Percentiles rank a stretch among this genome's conserved stretches.
Evolutionary conservation across 1,140 invertebrate genomes (phyloP).

Genomic region (Holcopasites calliopsidis): DNA sequence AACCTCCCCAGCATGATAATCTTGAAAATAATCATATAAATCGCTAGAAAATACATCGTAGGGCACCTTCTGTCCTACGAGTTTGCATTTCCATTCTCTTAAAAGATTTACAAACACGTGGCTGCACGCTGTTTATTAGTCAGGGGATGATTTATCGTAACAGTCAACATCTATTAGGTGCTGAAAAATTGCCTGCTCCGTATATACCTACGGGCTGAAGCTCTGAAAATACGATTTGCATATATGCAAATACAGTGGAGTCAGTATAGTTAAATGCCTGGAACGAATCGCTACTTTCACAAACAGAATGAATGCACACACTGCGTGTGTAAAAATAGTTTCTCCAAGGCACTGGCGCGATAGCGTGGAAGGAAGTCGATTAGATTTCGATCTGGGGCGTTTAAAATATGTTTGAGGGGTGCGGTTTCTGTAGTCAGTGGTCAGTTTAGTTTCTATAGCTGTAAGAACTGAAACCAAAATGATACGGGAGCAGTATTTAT

Average conservation of each 20-base stretch:
- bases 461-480: too few relatives aligned
- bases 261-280: slow-evolving; percentile 7
- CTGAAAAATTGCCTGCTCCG: slow-evolving; percentile 14
- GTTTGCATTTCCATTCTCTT: background rate
- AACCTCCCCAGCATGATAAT: too few relatives aligned
- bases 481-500: too few relatives aligned
- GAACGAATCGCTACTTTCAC: slow-evolving; percentile 12
- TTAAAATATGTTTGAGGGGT: background rate
- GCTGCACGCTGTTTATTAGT: background rate
- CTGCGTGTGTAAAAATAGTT: slow-evolving; percentile 14
- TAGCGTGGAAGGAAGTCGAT: slow-evolving; percentile 26
- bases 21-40: too few relatives aligned
- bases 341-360: background rate
- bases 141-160: slow-evolving; percentile 1
- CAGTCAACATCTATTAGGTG: slow-evolving; percentile 25
- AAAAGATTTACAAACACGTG: too few relatives aligned
- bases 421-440: background rate
- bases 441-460: too few relatives aligned
- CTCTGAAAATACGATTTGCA: slow-evolving; percentile 35
- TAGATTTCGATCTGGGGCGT: background rate
- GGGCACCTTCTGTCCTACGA: too few relatives aligned
- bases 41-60: too few relatives aligned
- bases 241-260: slow-evolving; percentile 31
- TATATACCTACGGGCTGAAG: background rate
- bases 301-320: background rate